These are phyloP conservation scores for Marcusenius ussheri DNA, from an alignment of 2,113 vertebrate genomes.

Conservation along the genomic window DNA sequence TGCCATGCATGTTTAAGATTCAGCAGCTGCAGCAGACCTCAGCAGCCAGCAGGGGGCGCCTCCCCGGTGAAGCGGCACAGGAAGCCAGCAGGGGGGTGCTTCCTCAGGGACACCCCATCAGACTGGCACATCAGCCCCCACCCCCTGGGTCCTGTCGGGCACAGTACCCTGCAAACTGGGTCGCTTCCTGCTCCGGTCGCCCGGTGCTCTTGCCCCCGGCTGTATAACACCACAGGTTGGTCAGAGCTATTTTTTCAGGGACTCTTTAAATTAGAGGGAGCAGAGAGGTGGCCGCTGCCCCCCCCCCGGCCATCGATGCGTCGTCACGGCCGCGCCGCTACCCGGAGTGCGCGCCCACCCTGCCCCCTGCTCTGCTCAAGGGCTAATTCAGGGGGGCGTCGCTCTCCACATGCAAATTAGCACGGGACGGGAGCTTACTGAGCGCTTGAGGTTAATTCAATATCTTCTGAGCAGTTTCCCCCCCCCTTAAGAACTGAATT, in stretches of 20 bases:
- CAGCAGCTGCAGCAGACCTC: neutral
- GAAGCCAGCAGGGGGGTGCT: neutral
- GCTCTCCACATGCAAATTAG: neutral
- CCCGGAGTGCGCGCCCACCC: too few relatives aligned
- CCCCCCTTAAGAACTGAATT: neutral
- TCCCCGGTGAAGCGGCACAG: neutral
- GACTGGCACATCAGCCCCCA: neutral
- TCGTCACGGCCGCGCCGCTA: neutral
- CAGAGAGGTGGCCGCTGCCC: neutral
- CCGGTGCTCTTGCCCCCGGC: neutral
- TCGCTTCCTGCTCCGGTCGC: neutral
- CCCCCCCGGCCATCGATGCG: neutral
- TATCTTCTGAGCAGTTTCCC: neutral
- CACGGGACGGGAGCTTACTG: neutral
- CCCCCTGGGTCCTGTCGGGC: neutral
- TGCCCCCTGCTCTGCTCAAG: too few relatives aligned
- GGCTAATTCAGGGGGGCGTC: neutral
- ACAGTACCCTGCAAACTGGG: neutral
- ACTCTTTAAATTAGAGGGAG: neutral
- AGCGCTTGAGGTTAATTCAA: neutral
- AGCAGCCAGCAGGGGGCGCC: neutral
- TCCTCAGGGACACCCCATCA: neutral
- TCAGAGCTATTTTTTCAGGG: neutral
- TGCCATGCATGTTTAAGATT: neutral
- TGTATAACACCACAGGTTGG: neutral